Conservation (phyloP, 2,797 vertebrate genomes). For the Hydrocynus forskahlii region DNA sequence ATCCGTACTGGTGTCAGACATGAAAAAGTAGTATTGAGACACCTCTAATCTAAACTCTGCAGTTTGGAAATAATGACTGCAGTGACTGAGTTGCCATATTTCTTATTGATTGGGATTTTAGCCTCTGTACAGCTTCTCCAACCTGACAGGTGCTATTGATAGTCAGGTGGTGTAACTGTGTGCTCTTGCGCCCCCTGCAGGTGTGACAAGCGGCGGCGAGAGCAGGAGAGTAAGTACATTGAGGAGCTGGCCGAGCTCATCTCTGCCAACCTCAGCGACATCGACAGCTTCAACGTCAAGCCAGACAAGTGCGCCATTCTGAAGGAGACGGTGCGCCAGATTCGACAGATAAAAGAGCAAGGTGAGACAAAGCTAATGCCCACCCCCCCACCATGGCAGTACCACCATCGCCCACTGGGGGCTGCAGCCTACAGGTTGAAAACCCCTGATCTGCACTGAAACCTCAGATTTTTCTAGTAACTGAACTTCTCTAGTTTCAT, state of each 20-base stretch:
- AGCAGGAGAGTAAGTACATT: slow-evolving; percentile 99
- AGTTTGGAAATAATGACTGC: no score
- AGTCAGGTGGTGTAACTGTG: neutral
- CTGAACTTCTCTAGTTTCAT: no score
- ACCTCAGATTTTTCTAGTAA: neutral
- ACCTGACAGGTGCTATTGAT: no score
- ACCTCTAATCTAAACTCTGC: no score
- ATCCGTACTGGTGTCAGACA: no score
- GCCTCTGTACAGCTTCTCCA: no score
- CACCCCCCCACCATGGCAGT: no score
- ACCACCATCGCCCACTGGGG: no score
- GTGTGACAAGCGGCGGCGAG: slow-evolving; percentile 94
- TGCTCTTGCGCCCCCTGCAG: slow-evolving; percentile 68
- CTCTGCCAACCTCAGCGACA: slow-evolving; percentile 97
- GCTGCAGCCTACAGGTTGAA: no score
- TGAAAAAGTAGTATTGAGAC: no score
- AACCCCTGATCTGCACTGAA: neutral
- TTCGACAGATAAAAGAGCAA: slow-evolving; percentile 99
- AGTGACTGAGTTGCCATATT: no score
- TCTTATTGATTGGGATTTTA: no score
- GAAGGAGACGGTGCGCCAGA: slow-evolving; percentile 98
- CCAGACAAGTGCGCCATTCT: slow-evolving; percentile 99
- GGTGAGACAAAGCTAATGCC: slow-evolving; percentile 75
- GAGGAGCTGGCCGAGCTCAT: slow-evolving; percentile 98
- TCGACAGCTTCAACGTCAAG: slow-evolving; percentile 99